phyloP scores from a whole-genome alignment of 2,113 vertebrate species.

The Phoxinus phoxinus region DNA sequence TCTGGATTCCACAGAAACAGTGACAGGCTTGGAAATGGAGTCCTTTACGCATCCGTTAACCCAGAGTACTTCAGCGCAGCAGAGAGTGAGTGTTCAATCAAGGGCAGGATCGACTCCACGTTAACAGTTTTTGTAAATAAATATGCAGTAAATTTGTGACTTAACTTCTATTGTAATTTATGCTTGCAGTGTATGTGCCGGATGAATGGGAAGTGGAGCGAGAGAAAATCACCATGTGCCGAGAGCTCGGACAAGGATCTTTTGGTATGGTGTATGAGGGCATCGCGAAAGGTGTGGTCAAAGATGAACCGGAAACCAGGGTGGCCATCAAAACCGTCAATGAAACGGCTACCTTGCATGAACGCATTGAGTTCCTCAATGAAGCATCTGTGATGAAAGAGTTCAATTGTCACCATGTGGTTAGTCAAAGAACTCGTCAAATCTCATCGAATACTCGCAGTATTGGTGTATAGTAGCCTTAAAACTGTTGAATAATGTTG shows the following conservation, averaged over 20 bases:
- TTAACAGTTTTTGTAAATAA: background rate
- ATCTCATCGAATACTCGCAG: background rate
- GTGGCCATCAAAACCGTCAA: constrained; percentile 98
- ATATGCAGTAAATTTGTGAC: background rate
- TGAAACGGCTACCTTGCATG: constrained; percentile 94
- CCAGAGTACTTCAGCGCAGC: constrained; percentile 98
- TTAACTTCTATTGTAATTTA: background rate
- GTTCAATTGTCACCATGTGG: constrained; percentile 99
- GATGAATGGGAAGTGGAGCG: constrained; percentile 97
- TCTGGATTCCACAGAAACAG: constrained; percentile 78
- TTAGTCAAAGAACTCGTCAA: constrained; percentile 65
- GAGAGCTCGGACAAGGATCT: constrained; percentile 95
- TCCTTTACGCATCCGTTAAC: constrained; percentile 96
- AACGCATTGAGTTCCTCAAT: constrained; percentile 96
- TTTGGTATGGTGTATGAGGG: constrained; percentile 99
- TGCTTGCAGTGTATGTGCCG: constrained; percentile 88
- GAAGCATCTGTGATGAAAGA: constrained; percentile 99
- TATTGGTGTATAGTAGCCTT: background rate
- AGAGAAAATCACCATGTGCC: constrained; percentile 92
- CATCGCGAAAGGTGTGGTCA: constrained; percentile 93
- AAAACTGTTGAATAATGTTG: background rate
- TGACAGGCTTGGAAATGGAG: constrained; percentile 93
- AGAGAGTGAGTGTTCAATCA: constrained; percentile 83
- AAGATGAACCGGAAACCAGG: constrained; percentile 90
- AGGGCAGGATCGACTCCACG: background rate